phyloP scores from a whole-genome alignment of 1,140 invertebrate genomes.

The Acromyrmex echinatior region DNA sequence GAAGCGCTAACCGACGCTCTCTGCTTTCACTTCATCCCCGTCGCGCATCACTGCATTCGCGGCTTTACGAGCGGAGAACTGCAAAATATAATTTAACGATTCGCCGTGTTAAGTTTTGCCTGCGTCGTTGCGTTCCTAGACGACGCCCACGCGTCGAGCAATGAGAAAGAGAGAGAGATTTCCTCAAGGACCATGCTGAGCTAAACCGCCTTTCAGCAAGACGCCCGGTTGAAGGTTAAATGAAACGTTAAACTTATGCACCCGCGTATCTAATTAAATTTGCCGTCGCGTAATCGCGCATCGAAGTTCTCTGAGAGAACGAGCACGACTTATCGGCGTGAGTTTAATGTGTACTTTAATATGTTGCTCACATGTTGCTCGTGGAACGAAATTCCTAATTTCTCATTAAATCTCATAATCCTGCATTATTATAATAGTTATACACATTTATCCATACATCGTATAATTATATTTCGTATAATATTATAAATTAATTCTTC shows the following conservation, averaged over 20 bases:
- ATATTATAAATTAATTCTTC: background rate
- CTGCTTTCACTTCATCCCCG: constrained; percentile 54
- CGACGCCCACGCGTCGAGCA: background rate
- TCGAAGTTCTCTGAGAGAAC: constrained; percentile 8
- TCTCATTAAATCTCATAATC: background rate
- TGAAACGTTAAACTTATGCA: constrained; percentile 70
- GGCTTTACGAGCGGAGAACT: constrained; percentile 63
- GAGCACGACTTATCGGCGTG: constrained; percentile 33
- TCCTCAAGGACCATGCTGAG: background rate
- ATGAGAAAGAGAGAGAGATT: constrained; percentile 43
- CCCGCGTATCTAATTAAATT: constrained; percentile 61
- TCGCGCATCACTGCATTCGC: constrained; percentile 12
- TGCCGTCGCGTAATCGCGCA: constrained; percentile 32
- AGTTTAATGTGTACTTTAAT: constrained; percentile 18
- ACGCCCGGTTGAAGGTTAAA: constrained; percentile 63
- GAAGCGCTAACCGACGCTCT: constrained; percentile 71
- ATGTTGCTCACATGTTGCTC: background rate
- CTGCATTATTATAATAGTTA: too few relatives aligned
- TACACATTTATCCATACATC: background rate
- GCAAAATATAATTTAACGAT: constrained; percentile 76
- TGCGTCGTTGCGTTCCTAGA: constrained; percentile 30
- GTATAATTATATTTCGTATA: background rate
- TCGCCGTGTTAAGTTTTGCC: constrained; percentile 63
- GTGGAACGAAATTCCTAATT: background rate
- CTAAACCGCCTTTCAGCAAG: constrained; percentile 34